Conservation (phyloP, 2,113 vertebrate genomes). For the Aphelocoma coerulescens region DNA sequence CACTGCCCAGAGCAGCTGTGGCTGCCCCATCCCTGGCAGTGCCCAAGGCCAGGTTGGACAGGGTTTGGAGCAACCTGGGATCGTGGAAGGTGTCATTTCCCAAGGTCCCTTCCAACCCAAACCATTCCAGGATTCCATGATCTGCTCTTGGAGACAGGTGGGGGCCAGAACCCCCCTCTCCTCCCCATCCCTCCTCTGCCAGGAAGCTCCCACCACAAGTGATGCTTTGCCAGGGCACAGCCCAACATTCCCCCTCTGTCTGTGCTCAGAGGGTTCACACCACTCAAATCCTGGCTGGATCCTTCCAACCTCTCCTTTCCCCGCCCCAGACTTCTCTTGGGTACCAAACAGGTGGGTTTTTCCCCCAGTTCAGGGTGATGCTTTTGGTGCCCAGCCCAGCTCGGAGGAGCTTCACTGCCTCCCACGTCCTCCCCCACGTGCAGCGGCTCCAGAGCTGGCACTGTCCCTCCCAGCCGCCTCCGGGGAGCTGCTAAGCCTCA, state of each 20-base stretch:
- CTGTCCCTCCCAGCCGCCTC: background rate
- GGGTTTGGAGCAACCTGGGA: background rate
- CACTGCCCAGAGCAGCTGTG: background rate
- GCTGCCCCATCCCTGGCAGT: background rate
- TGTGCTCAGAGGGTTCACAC: rapidly evolving
- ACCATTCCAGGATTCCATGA: background rate
- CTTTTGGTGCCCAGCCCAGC: rapidly evolving
- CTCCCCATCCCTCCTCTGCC: background rate
- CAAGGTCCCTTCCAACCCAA: background rate
- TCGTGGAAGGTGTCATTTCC: background rate
- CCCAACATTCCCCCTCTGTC: rapidly evolving
- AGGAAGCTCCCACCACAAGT: rapidly evolving
- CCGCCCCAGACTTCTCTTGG: rapidly evolving
- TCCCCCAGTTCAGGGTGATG: background rate
- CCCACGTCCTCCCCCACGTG: rapidly evolving
- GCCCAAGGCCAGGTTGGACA: rapidly evolving
- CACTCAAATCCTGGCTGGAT: background rate
- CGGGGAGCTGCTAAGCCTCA: conserved; percentile 39
- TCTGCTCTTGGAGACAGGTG: background rate
- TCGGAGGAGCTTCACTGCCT: rapidly evolving
- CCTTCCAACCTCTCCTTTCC: background rate
- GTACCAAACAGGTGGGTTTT: background rate
- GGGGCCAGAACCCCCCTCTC: background rate
- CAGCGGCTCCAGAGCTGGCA: rapidly evolving
- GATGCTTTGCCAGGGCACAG: background rate